Evolutionary conservation across 2,888 invertebrate species (phyloP), one percentile per base, ranked within the genome.

Genomic region (Melieria picta): DNA sequence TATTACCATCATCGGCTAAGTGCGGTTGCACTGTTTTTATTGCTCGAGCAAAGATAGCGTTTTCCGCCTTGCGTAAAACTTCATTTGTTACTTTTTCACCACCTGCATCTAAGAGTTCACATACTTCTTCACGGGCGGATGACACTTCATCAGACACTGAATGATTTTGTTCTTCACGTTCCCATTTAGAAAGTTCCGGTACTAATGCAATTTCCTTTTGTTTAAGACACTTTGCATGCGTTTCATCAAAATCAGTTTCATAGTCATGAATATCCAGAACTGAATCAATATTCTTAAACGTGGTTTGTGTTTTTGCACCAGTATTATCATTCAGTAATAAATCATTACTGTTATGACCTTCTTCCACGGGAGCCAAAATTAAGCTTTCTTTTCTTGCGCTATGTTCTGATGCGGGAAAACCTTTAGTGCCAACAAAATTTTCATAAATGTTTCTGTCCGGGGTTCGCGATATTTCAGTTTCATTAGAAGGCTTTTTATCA

Each of bases 121-220:
- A 43, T 43, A 60, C n/a, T 4, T 67, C 13, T 60, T 11, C 47
- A 42, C 13, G 52, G 13, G 30, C 30, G 11, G 13, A 52, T 52
- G 52, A 9, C 13, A n/a, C 13, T 4, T 52, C 13, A 52, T 63
- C 87, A 83, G 73, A 13, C 48, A 66, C 88, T 45, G 57, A 88
- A 56, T 91, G 91, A 67, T 93, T 93, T 57, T 92, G 92, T 30
- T 94, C 91, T 86, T 97, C 96, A 93, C 96, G 93, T 47, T 96
- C 96, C 96, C 96, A 96, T 86, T 96, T 96, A 1, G 96, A 96
- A 65, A 93, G 88, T 81, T 93, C 95, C 0, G 96, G 94, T 72
- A 94, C 77, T 46, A 76, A 47, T 69, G 75, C 72, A 52, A 61
- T 66, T 50, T 56, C 58, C 30, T 65, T 48, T 57, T 58, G 73